Percentiles rank a stretch among this genome's conserved stretches.
phyloP scores from a whole-genome alignment of 2,888 invertebrate genomes.

The Spatulosminthurus flaviceps region DNA sequence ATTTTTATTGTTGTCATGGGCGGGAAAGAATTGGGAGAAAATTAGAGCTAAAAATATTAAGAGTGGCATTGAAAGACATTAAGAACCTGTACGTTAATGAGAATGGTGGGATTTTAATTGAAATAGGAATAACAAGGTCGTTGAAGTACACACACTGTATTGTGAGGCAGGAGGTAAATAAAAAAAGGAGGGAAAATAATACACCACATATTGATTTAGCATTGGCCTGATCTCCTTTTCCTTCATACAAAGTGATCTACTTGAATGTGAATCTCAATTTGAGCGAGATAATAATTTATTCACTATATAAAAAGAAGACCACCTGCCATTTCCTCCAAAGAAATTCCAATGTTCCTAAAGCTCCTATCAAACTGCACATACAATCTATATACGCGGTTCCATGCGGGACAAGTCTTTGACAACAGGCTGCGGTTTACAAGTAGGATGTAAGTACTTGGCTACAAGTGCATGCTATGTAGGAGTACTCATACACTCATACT shows the following conservation, averaged over 20 bases:
- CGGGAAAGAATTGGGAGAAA: no score
- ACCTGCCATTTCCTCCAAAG: constrained; percentile 38
- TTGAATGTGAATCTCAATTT: constrained; percentile 43
- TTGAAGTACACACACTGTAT: no score
- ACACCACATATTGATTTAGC: constrained; percentile 53
- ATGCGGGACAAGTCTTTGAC: background rate
- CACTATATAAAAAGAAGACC: constrained; percentile 39
- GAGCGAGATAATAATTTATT: constrained; percentile 39
- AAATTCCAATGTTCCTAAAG: background rate
- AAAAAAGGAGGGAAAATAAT: background rate
- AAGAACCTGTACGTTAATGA: no score
- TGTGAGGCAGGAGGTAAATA: no score
- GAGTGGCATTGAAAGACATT: no score
- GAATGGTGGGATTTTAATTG: no score
- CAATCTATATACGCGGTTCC: background rate
- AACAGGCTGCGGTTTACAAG: background rate
- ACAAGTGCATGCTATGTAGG: no score
- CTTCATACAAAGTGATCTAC: constrained; percentile 28
- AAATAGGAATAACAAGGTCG: no score
- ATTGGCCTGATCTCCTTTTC: constrained; percentile 53
- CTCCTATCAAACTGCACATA: background rate
- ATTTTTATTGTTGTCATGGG: no score
- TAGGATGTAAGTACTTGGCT: background rate
- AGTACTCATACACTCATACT: no score
- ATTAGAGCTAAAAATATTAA: no score